phyloP scores from a whole-genome alignment of 37 sponge, comb jelly and placozoan species.

The Geodia barretti region DNA sequence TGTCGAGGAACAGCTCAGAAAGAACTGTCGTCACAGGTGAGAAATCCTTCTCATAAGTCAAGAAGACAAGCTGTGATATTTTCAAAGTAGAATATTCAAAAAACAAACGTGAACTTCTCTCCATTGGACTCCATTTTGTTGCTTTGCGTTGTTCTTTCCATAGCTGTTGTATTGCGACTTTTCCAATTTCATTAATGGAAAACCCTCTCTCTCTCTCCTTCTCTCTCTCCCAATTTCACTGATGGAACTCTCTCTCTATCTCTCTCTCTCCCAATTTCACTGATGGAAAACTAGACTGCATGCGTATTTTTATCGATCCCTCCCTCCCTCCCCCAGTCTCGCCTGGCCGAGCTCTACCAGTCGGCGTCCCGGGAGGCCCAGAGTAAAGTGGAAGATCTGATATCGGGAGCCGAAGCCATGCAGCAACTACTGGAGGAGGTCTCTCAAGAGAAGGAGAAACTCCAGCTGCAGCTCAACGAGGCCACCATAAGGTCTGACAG shows the following conservation, averaged over 20 bases:
- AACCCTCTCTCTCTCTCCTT: not conserved
- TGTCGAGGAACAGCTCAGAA: constrained; percentile 73
- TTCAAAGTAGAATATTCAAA: no score
- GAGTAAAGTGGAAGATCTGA: constrained; percentile 40
- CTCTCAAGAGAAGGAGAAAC: constrained; percentile 17
- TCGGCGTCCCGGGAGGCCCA: constrained; percentile 49
- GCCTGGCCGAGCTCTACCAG: constrained; percentile 62
- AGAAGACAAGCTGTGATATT: no score
- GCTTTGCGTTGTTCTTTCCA: no score
- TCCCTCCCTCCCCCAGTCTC: constrained; percentile 27
- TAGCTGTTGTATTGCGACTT: no score
- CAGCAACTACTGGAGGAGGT: constrained; percentile 51
- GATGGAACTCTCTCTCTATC: not conserved
- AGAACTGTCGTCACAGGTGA: constrained; percentile 64
- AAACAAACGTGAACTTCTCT: no score
- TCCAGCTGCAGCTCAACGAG: constrained; percentile 10
- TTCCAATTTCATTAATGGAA: no score
- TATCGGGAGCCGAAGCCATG: constrained; percentile 39
- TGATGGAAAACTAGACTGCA: not conserved
- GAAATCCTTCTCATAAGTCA: no score
- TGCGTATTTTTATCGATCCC: not conserved
- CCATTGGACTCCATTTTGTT: no score
- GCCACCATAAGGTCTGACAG: no score
- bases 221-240: not conserved
- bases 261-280: not conserved